phyloP scores from a whole-genome alignment of 2,888 invertebrate species.

The Cloeon dipterum region DNA sequence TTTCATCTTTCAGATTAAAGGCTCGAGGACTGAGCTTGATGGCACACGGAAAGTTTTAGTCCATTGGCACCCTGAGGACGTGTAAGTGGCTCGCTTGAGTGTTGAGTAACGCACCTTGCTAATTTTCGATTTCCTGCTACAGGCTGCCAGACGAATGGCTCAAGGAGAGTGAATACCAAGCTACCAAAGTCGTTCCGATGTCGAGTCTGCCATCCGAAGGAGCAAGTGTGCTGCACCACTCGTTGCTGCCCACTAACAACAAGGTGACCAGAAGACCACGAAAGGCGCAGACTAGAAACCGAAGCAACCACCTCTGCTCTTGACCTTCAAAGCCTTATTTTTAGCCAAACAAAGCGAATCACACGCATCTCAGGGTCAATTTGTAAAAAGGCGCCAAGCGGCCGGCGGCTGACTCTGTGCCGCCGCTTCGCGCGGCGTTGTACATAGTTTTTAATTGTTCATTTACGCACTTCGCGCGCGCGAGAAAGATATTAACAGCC shows the following conservation, averaged over 20 bases:
- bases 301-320: not conserved
- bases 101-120: not conserved
- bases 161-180: not conserved
- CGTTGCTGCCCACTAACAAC: not conserved
- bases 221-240: not conserved
- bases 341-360: not conserved
- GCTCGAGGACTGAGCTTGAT: conserved; percentile 34
- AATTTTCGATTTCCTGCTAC: not conserved
- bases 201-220: not conserved
- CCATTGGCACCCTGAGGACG: conserved; percentile 61
- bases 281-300: not conserved
- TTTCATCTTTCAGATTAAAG: conserved; percentile 33
- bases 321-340: too few species aligned
- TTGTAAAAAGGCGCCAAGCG: too few species aligned
- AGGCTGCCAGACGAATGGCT: not conserved
- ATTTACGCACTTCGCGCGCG: too few species aligned
- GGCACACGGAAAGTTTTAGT: conserved; percentile 49
- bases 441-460: not conserved
- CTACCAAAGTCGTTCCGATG: conserved; percentile 1
- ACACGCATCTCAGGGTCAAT: not conserved
- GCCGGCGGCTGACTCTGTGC: too few species aligned
- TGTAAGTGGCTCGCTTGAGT: conserved; percentile 36
- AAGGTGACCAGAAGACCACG: not conserved
- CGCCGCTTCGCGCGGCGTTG: too few species aligned
- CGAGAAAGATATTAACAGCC: not conserved